These are phyloP conservation scores for Eucidaris tribuloides DNA, from an alignment of 35 echinoderm and acorn worm species.

Conservation along the genomic window DNA sequence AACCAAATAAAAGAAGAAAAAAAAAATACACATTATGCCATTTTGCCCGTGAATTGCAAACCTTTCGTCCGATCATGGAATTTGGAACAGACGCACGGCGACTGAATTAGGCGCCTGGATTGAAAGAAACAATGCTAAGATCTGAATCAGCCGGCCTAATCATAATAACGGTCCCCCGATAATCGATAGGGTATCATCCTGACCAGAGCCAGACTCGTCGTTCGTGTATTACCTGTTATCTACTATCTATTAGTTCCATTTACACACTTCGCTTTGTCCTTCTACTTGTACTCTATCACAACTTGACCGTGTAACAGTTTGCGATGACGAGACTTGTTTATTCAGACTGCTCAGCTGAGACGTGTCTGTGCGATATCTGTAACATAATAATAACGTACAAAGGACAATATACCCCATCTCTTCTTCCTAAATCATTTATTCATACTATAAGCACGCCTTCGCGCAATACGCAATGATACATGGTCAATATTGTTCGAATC, in stretches of 20 bases:
- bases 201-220: background rate
- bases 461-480: background rate
- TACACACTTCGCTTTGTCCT: background rate
- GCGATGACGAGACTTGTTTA: constrained; percentile 11
- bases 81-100: no score
- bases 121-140: background rate
- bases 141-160: constrained; percentile 24
- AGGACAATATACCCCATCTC: constrained; percentile 17
- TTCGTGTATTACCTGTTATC: background rate
- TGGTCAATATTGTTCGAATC: background rate
- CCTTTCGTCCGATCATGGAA: no score
- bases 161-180: constrained; percentile 15
- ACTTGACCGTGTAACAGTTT: no score
- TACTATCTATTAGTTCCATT: constrained; percentile 5
- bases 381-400: constrained; percentile 13
- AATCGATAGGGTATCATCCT: background rate
- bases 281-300: no score
- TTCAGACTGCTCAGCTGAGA: constrained; percentile 28
- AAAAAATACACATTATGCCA: no score
- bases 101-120: background rate
- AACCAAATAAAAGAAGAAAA: no score
- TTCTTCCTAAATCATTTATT: constrained; percentile 19
- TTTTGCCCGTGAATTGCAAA: no score
- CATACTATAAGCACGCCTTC: background rate
- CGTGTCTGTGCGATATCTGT: constrained; percentile 14